Evolutionary conservation across 1,140 invertebrate genomes (phyloP).

Genomic region (Vollenhovia emeryi): DNA sequence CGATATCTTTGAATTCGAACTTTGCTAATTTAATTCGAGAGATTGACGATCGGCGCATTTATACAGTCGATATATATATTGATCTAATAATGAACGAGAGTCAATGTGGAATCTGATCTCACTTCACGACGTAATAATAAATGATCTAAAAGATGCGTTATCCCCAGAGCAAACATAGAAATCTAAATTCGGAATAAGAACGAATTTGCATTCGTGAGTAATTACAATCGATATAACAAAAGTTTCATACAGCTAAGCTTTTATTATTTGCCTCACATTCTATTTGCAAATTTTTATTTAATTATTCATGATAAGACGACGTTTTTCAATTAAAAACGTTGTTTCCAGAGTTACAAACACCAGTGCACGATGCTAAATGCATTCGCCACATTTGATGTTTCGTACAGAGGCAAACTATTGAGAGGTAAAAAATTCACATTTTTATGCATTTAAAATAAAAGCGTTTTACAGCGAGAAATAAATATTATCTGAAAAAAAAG

Average conservation of each 20-base stretch:
- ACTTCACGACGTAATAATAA: neutral
- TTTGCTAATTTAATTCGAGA: neutral
- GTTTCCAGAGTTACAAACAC: neutral
- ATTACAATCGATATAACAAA: neutral
- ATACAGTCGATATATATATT: neutral
- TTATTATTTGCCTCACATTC: neutral
- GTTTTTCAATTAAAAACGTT: neutral
- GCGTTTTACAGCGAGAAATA: neutral
- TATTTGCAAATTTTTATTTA: neutral
- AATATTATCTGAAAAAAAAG: slow-evolving; percentile 36
- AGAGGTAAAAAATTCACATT: too few species aligned
- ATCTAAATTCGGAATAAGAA: neutral
- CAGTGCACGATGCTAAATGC: neutral
- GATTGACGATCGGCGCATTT: neutral
- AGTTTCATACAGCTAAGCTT: neutral
- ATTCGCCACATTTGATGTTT: slow-evolving; percentile 15
- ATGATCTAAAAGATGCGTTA: neutral
- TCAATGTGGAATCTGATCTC: neutral
- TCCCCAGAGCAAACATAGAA: neutral
- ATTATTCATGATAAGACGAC: neutral
- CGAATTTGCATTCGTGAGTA: neutral
- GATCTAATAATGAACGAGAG: neutral
- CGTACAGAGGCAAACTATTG: neutral
- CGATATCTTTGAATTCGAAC: neutral
- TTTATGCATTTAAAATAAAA: slow-evolving; percentile 17